Percentiles rank a stretch among this genome's conserved stretches.
Conservation (phyloP, 2,113 vertebrate genomes). For the Rhadina sibilatrix region DNA sequence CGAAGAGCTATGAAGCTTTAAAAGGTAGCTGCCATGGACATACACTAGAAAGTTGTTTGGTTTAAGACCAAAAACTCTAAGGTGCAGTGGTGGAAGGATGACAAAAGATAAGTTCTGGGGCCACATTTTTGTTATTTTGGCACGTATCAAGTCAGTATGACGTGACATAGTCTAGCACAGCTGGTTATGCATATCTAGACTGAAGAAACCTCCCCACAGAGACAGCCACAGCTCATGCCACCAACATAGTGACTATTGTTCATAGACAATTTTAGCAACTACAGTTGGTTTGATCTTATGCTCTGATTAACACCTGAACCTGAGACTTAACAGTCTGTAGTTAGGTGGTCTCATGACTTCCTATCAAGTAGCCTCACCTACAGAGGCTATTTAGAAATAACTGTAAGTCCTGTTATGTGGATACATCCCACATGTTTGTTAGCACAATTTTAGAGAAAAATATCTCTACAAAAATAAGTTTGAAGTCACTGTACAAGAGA, state of each 20-base stretch:
- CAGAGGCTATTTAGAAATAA: not conserved
- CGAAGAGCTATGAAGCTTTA: not conserved
- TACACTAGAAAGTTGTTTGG: not conserved
- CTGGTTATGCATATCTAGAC: not conserved
- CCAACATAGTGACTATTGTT: not conserved
- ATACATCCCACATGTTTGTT: not conserved
- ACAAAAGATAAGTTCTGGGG: not conserved
- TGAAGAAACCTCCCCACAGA: not conserved
- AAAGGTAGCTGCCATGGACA: fast-evolving
- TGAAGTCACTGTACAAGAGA: not conserved
- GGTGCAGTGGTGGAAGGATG: not conserved
- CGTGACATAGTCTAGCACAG: not conserved
- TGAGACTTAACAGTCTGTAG: not conserved
- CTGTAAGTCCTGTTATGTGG: not conserved
- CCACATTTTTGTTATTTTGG: not conserved
- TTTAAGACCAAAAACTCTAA: too few species aligned
- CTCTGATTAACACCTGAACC: not conserved
- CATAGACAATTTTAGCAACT: not conserved
- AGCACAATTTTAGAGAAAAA: not conserved
- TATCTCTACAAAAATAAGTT: not conserved
- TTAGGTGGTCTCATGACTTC: not conserved
- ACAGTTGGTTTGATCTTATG: not conserved
- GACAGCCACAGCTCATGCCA: not conserved
- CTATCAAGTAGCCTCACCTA: not conserved
- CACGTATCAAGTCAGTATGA: not conserved